These are phyloP conservation scores for Aurelia sp. DNA, from an alignment of 30 jellyfish, hydroid and myxozoan species.

Conservation along the genomic window DNA sequence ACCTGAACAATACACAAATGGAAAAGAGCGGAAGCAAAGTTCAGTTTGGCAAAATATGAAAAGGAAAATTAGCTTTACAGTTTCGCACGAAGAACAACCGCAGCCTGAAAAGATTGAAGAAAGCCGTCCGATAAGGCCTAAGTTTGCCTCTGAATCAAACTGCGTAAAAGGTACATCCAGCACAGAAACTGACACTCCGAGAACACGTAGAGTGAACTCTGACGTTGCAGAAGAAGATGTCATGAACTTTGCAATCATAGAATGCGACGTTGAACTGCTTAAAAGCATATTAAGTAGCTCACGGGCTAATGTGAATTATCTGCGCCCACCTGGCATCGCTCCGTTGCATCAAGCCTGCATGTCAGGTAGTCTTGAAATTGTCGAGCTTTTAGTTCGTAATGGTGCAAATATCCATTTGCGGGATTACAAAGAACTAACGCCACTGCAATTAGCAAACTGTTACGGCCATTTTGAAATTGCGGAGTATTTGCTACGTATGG, in stretches of 20 bases:
- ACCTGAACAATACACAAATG: slow-evolving; percentile 10
- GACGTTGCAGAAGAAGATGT: slow-evolving; percentile 67
- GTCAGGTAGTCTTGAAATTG: slow-evolving; percentile 50
- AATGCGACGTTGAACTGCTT: slow-evolving; percentile 39
- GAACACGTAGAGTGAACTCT: slow-evolving; percentile 57
- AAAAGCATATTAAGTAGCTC: slow-evolving; percentile 23
- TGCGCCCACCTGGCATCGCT: slow-evolving; percentile 73
- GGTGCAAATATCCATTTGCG: slow-evolving; percentile 55
- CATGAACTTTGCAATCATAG: slow-evolving; percentile 62
- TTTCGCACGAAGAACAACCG: slow-evolving; percentile 22
- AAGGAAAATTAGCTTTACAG: slow-evolving; percentile 52
- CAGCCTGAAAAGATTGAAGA: not conserved
- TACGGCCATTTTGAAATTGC: slow-evolving; percentile 73
- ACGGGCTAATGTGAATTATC: slow-evolving; percentile 38
- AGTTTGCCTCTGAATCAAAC: not conserved
- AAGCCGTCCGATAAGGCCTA: too few relatives aligned
- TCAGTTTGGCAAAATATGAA: slow-evolving; percentile 43
- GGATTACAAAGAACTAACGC: slow-evolving; percentile 56
- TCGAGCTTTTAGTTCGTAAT: slow-evolving; percentile 35
- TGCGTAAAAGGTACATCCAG: not conserved
- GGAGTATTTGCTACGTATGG: slow-evolving; percentile 58
- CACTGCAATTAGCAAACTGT: slow-evolving; percentile 52
- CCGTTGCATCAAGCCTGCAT: slow-evolving; percentile 73
- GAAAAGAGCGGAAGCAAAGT: slow-evolving; percentile 18
- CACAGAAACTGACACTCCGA: slow-evolving; percentile 2